A percentile compares a stretch with the other conserved stretches of the same genome.
phyloP scores from a whole-genome alignment of 2,888 invertebrate species.

The Heteromurus nitidus region DNA sequence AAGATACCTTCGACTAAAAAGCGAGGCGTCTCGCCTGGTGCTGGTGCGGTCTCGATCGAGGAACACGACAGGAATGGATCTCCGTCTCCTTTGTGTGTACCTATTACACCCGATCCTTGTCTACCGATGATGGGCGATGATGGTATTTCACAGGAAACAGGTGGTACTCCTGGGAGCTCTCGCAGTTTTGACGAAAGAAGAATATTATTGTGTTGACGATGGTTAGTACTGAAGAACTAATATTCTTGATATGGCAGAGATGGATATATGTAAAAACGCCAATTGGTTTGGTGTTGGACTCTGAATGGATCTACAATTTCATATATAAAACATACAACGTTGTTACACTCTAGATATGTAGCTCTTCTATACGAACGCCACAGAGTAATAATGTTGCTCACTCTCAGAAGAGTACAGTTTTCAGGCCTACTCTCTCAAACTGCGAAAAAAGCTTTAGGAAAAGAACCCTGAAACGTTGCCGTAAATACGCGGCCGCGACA shows the following conservation, averaged over 20 bases:
- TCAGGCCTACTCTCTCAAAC: no score
- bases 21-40: slow-evolving; percentile 12
- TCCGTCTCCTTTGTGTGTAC: slow-evolving; percentile 5
- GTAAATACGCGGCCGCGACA: no score
- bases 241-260: not conserved
- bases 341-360: no score
- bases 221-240: slow-evolving; percentile 18
- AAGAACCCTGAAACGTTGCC: no score
- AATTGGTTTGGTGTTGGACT: no score
- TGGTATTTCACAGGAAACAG: slow-evolving; percentile 61
- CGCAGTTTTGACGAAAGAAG: not conserved
- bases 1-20: slow-evolving; percentile 43
- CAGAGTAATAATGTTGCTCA: not conserved
- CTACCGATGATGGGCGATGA: slow-evolving; percentile 10
- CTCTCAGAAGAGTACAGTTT: no score
- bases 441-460: no score
- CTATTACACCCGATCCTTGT: slow-evolving; percentile 23
- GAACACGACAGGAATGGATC: slow-evolving; percentile 13
- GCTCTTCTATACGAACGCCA: no score
- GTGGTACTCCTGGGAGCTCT: slow-evolving; percentile 44
- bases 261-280: not conserved
- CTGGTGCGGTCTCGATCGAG: not conserved
- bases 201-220: slow-evolving; percentile 24
- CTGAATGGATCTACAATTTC: no score
- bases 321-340: no score